Base-by-base conservation (phyloP, 2,888 invertebrate species). In the Lasius platythorax region DNA sequence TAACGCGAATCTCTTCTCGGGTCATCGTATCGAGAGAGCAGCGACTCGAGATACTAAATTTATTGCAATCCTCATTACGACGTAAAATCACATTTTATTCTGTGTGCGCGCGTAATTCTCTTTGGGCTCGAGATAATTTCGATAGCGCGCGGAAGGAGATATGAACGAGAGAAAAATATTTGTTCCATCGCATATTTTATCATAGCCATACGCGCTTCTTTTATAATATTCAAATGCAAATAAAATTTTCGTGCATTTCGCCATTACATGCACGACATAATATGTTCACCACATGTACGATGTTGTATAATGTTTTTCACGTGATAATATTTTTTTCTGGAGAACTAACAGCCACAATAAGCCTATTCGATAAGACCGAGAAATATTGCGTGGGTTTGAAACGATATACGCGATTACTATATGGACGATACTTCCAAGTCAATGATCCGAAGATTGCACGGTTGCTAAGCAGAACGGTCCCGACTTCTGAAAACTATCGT, bases 361-460 rank as follows among this genome's bases (percentile, higher is more conserved):
- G 43, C 18, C 40, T 56, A 56, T 68, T 70, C 40, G 9, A 30
- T n/a, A 33, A 33, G 68, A 63, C 15, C 53, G 46, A 37, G 66
- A 30, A 43, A 28, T 37, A n/a, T n/a, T 66, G 18, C 50, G 40
- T 43, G 28, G 46, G 53, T 18, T 63, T 58, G 68, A 76, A 84
- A 50, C 18, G n/a, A 53, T n/a, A 53, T 53, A 53, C 28, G 30
- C 63, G 75, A 58, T 56, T 37, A 61, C 53, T 68, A 79, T 18
- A 9, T 67, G 74, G 37, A 68, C 15, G 43, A 50, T 70, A 88
- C 87, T 92, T 92, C 91, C 90, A 78, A 86, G 79, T 85, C 92
- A 92, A 78, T 91, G 92, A 86, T 83, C 91, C 86, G 89, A 84
- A 87, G 88, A 89, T 91, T 90, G 89, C 84, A 91, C 85, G 86